phyloP scores from a whole-genome alignment of 2,113 vertebrate genomes.

The Brachirus orientalis region DNA sequence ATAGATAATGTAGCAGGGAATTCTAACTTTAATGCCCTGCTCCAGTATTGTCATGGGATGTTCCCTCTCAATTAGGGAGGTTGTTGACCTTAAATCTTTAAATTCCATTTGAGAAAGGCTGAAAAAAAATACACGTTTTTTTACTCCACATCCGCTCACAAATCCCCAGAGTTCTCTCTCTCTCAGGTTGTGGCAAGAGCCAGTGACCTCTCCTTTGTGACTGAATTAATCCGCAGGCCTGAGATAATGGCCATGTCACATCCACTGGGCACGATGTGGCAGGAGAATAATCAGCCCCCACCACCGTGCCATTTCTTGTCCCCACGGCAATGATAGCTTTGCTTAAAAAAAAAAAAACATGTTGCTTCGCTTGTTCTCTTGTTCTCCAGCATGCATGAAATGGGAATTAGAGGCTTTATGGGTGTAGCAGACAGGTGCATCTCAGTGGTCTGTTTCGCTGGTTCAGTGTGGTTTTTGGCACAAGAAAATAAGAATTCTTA shows the following conservation, averaged over 20 bases:
- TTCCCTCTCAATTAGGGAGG: slow-evolving; percentile 58
- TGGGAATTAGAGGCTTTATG: slow-evolving; percentile 21
- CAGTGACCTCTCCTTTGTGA: slow-evolving; percentile 68
- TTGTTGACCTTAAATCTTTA: slow-evolving; percentile 61
- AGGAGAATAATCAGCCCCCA: slow-evolving; percentile 58
- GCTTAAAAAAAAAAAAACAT: not conserved
- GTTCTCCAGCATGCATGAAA: slow-evolving; percentile 42
- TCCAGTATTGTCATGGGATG: slow-evolving; percentile 44
- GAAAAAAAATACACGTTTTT: slow-evolving; percentile 26
- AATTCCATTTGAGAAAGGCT: slow-evolving; percentile 39
- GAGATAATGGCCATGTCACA: slow-evolving; percentile 70
- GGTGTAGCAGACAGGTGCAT: not conserved
- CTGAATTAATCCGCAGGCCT: slow-evolving; percentile 61
- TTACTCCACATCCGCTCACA: not conserved
- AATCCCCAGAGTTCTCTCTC: slow-evolving; percentile 60
- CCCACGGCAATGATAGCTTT: slow-evolving; percentile 35
- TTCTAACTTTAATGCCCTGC: slow-evolving; percentile 34
- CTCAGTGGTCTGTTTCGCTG: slow-evolving; percentile 20
- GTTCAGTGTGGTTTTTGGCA: not conserved
- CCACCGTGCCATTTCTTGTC: slow-evolving; percentile 46
- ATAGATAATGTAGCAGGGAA: slow-evolving; percentile 30
- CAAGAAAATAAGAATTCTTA: not conserved
- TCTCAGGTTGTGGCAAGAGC: slow-evolving; percentile 64
- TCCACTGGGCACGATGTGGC: slow-evolving; percentile 47
- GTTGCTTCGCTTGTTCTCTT: no score